Evolutionary conservation across 2,888 invertebrate genomes (phyloP), one percentile per base, ranked within the genome.

Genomic region (Acrobasis repandana): DNA sequence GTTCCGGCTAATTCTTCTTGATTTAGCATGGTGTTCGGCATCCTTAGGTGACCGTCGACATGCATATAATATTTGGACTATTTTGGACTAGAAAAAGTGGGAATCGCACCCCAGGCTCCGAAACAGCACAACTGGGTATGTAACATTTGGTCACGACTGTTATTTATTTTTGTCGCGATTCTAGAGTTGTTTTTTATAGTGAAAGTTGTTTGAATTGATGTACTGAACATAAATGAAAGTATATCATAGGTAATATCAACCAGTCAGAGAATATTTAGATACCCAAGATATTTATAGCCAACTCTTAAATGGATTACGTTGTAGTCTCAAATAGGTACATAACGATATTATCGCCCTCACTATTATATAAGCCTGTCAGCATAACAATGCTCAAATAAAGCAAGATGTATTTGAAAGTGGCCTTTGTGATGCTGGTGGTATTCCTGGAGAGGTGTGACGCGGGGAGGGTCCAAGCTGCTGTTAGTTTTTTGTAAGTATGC

Each of bases 401-500:
- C 66, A 82, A 71, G 64, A 83, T 82, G 82, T 70, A 73, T 64
- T 68, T 72, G 14, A 69, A 69, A 71, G 66, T 79, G 68, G 66
- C 71, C 48, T 57, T 66, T 46, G 65, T 72, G 63, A 67, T 76
- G 62, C 60, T 77, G 36, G 60, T 79, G 58, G 64, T 74, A 34
- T 51, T 80, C 3, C 54, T 81, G 36, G 75, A 73, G 36, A 64
- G 66, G 46, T 71, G 68, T 51, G 75, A 78, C 0, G 80, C 82
- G 0, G 83, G 83, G 1, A 77, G 88, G 62, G 90, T 90, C 2
- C 86, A 90, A 61, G 88, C 88, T 9, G 88, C 90, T 18, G 90
- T 91, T 1, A 90, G 83, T 70, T 90, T 90, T 67, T 61, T 90
- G 91, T 91, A 69, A 90, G 91, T 90, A 77, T 63, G 16, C 15